Evolutionary conservation across 2,113 vertebrate genomes (phyloP), one percentile per base, ranked within the genome.

Genomic region (Rutilus rutilus): DNA sequence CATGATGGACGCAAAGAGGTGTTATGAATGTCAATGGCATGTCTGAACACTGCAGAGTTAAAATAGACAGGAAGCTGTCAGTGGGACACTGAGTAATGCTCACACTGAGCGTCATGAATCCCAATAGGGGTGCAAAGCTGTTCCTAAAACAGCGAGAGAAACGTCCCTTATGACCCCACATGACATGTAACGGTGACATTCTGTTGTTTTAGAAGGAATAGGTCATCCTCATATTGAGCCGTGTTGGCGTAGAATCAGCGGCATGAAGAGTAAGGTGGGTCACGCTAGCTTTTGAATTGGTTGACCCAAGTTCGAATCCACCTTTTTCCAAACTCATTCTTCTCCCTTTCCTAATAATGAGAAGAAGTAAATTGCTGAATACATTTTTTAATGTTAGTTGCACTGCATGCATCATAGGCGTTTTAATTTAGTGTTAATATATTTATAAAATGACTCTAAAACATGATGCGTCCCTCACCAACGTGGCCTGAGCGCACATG

Each of bases 41-140:
- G 59, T 79, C 84, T 67, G 71, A 60, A 25, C 15, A n/a, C 39
- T 60, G 19, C 15, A 4, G 76, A 36, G 57, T 86, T 76, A 86
- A 82, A 86, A 86, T 77, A 77, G 79, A 52, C 67, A 33, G 42
- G 57, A 75, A 79, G 33, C 17, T 74, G 85, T 76, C 71, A 21
- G n/a, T 64, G 5, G 19, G 47, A 25, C 11, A 39, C 50, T 71
- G 84, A 79, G 27, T 78, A 30, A 69, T 69, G 62, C 12, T 11
- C 75, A 57, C n/a, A 6, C 7, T 39, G 6, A 54, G 65, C 30
- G 7, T 57, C 65, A 57, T 33, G 6, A 71, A 50, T 82, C 15
- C 42, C 45, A 39, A 82, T 10, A 42, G 54, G 12, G 21, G 0
- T n/a, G 21, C 42, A 10, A 12, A 67, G 9, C 47, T 82, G 80